These are phyloP conservation scores for Callipepla californica DNA, from an alignment of 2,113 vertebrate genomes.

Conservation along the genomic window DNA sequence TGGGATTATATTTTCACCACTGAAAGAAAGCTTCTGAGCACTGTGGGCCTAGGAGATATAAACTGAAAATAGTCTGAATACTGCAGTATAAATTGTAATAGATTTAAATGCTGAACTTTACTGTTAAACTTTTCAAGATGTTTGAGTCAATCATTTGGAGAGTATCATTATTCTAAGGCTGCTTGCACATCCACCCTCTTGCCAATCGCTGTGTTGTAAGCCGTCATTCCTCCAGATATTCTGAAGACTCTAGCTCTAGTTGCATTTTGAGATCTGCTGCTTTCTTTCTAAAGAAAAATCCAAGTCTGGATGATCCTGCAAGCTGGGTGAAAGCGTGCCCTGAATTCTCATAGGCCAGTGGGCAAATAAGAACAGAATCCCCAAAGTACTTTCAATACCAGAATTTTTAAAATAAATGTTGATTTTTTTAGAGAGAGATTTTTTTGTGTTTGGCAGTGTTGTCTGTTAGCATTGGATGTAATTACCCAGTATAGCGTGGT, in stretches of 20 bases:
- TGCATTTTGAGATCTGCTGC: neutral
- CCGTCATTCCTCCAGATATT: neutral
- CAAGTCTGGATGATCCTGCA: neutral
- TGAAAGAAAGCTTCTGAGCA: neutral
- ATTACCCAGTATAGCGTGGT: neutral
- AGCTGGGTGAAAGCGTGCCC: neutral
- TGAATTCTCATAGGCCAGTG: neutral
- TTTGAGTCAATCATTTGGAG: neutral
- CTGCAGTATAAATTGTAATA: neutral
- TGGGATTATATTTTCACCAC: neutral
- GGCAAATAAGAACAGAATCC: neutral
- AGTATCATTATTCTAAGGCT: neutral
- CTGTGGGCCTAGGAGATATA: neutral
- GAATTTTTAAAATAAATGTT: neutral
- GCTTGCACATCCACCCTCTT: neutral
- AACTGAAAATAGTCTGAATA: neutral
- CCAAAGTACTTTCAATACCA: neutral
- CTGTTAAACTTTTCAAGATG: neutral
- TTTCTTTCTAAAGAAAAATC: neutral
- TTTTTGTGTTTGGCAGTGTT: neutral
- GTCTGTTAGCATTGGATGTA: neutral
- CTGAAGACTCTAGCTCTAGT: neutral
- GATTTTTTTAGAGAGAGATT: neutral
- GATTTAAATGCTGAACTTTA: neutral
- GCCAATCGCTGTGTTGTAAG: fast-evolving